Evolutionary conservation across 2,797 vertebrate genomes (phyloP).

Genomic region (Danio jaintianensis): DNA sequence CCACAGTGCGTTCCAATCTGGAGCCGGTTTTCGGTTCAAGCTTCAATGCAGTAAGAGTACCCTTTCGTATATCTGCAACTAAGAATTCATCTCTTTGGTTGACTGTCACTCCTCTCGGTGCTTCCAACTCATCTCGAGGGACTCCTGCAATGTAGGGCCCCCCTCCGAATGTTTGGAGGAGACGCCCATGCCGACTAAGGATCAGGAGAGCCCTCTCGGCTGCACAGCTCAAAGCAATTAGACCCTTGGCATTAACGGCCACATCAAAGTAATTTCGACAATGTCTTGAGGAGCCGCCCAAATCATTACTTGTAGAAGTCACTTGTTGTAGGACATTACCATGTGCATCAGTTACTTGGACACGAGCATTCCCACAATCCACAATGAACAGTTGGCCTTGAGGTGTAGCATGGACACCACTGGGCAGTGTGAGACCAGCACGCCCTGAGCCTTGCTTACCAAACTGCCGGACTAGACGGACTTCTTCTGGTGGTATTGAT

Average conservation of each 20-base stretch:
- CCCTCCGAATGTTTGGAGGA: constrained; percentile 81
- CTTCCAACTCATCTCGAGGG: constrained; percentile 77
- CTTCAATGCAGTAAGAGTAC: constrained; percentile 76
- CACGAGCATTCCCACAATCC: constrained; percentile 83
- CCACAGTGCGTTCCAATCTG: constrained; percentile 77
- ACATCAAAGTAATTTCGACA: constrained; percentile 84
- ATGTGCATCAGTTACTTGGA: constrained; percentile 79
- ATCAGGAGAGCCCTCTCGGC: constrained; percentile 79
- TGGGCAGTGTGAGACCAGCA: constrained; percentile 81
- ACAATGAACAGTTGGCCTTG: constrained; percentile 82
- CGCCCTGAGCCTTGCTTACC: constrained; percentile 84
- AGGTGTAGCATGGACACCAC: constrained; percentile 77
- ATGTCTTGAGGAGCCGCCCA: constrained; percentile 66
- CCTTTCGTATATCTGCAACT: constrained; percentile 81
- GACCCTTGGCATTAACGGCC: constrained; percentile 80
- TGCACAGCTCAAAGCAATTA: constrained; percentile 81
- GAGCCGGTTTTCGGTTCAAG: constrained; percentile 76
- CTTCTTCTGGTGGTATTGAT: constrained; percentile 50
- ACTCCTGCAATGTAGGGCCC: constrained; percentile 62
- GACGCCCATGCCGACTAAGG: constrained; percentile 80
- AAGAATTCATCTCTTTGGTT: constrained; percentile 80
- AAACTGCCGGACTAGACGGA: constrained; percentile 75
- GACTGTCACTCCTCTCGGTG: constrained; percentile 80
- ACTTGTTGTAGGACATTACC: constrained; percentile 83
- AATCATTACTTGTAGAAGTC: constrained; percentile 61